These are phyloP conservation scores for Amphipoea lucens DNA, from an alignment of 2,888 invertebrate genomes.

Conservation along the genomic window DNA sequence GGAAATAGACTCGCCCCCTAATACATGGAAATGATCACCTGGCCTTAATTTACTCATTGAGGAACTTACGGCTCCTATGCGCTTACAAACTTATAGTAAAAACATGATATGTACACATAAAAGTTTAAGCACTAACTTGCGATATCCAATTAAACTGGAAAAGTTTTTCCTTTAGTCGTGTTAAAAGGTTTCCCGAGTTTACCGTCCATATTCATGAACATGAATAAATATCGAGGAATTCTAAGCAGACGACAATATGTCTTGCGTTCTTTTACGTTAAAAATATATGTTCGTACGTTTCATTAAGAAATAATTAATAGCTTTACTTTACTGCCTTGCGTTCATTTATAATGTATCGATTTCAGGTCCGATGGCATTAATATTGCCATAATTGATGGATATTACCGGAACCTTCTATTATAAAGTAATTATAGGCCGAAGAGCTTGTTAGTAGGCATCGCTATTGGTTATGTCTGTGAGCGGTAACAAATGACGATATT, in stretches of 20 bases:
- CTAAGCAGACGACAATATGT: not conserved
- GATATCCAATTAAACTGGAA: conserved; percentile 60
- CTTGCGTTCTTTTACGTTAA: conserved; percentile 1
- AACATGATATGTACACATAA: conserved; percentile 10
- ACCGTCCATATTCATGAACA: conserved; percentile 47
- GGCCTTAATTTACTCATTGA: not conserved
- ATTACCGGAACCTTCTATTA: conserved; percentile 1
- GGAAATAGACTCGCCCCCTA: not conserved
- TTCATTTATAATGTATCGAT: conserved; percentile 30
- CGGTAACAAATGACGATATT: not conserved
- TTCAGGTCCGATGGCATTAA: conserved; percentile 2
- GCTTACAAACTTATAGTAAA: conserved; percentile 6
- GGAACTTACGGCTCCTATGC: not conserved
- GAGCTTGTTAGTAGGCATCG: not conserved
- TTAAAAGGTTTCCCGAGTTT: conserved; percentile 37
- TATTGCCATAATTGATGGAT: conserved; percentile 9
- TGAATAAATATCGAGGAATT: conserved; percentile 47
- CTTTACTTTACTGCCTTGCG: not conserved
- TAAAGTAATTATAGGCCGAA: conserved; percentile 8
- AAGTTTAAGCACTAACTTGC: conserved; percentile 42
- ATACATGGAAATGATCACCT: conserved; percentile 10
- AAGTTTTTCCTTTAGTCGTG: conserved; percentile 44
- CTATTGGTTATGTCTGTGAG: not conserved
- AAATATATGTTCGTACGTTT: not conserved
- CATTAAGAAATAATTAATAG: not conserved